Evolutionary conservation across 1,140 invertebrate species (phyloP).

Genomic region (Scylla paramamosain): DNA sequence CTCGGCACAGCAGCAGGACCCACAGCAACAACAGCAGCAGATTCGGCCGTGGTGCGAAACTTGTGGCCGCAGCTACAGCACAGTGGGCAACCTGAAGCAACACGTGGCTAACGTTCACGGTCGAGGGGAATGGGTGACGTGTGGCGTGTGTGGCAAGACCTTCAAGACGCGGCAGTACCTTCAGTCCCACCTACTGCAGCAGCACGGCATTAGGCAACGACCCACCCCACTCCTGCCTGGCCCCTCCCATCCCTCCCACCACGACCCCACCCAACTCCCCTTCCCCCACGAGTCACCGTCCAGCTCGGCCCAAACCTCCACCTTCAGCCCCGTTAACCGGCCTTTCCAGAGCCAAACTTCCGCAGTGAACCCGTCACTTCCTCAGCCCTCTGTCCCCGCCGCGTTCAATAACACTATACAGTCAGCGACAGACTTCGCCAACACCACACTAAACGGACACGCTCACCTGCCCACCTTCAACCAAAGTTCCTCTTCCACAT

Average conservation of each 20-base stretch:
- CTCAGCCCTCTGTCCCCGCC: conserved; percentile 51
- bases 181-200: conserved; percentile 71
- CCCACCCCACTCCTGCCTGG: conserved; percentile 58
- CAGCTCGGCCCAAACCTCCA: conserved; percentile 67
- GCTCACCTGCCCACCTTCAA: conserved; percentile 53
- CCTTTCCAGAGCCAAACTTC: conserved; percentile 63
- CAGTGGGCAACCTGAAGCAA: conserved; percentile 73
- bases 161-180: conserved; percentile 74
- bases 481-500: conserved; percentile 60
- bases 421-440: conserved; percentile 24
- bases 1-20: conserved; percentile 40
- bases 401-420: conserved; percentile 47
- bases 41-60: conserved; percentile 69
- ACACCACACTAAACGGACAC: conserved; percentile 52
- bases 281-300: conserved; percentile 70
- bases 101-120: conserved; percentile 72
- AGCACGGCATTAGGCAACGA: conserved; percentile 71
- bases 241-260: conserved; percentile 4
- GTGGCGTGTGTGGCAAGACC: conserved; percentile 71
- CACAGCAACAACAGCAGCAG: conserved; percentile 64
- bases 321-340: conserved; percentile 66
- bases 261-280: conserved; percentile 66
- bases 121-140: conserved; percentile 72
- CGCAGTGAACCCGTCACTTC: conserved; percentile 42
- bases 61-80: conserved; percentile 72